Base-by-base conservation (phyloP, 2,888 invertebrate genomes). In the Lymantria monacha region DNA sequence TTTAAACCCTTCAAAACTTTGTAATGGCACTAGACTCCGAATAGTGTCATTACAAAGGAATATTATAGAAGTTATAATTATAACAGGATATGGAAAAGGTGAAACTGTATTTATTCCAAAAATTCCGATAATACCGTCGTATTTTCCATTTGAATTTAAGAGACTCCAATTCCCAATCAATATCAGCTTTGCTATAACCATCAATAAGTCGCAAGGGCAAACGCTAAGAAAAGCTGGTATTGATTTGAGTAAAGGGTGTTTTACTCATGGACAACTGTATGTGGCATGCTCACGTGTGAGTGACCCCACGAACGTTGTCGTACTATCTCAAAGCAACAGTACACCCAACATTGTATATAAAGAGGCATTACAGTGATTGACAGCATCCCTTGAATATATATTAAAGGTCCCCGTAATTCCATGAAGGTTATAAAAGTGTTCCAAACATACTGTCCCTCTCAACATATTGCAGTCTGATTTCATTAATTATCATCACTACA, bases 131-230 rank as follows among this genome's bases (percentile, higher is more conserved):
- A 63, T 61, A 55, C 60, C 61, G 50, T 53, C 54, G 45, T 56
- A 63, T 61, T 63, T 59, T 53, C 60, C 60, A 0, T 67, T 62
- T 54, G 56, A 59, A 54, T 64, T 63, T 59, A 61, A 61, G 54
- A 53, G 61, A 10, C 22, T 63, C 49, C 59, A 61, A 33, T 61
- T 64, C 57, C 56, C 61, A 44, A 55, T 58, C 49, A 55, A 10
- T 8, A 8, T 46, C 22, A 54, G 44, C 51, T 60, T 58, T 52
- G 58, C 58, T 49, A 59, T 62, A 50, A 59, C 59, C 44, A 46
- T 48, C 33, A 41, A 50, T 37, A 51, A 51, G 22, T 42, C 46
- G 13, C 51, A 49, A 37, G 42, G 37, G 45, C 50, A 48, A 37
- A 43, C 42, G 5, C 14, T 48, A 0, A 10, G n/a, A 7, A 33